Conservation (phyloP, 2,797 vertebrate species). For the Helarctos malayanus region DNA sequence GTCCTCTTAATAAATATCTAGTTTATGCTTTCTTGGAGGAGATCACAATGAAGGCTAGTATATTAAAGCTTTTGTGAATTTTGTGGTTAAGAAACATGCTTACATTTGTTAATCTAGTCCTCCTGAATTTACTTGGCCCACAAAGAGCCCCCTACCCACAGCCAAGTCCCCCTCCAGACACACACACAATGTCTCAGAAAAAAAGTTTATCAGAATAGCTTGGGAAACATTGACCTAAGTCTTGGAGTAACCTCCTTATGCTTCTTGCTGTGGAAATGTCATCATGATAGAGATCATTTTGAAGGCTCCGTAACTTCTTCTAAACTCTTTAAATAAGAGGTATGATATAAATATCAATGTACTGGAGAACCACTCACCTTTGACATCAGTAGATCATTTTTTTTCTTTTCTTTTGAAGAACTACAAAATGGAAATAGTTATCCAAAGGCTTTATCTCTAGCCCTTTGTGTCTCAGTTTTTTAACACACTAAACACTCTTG, state of each 20-base stretch:
- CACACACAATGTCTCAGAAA: background rate
- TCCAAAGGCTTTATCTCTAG: background rate
- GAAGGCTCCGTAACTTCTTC: background rate
- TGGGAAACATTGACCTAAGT: background rate
- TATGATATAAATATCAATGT: background rate
- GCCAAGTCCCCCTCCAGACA: accelerated
- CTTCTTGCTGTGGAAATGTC: background rate
- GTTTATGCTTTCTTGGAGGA: background rate
- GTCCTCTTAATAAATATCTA: constrained; percentile 14
- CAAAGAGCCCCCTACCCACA: background rate
- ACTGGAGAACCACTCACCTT: background rate
- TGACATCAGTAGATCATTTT: background rate
- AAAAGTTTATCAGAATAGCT: background rate
- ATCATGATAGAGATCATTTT: constrained; percentile 38
- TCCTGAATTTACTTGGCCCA: background rate
- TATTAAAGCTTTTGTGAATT: background rate
- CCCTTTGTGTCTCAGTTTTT: constrained; percentile 12
- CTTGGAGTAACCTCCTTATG: background rate
- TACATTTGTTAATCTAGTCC: background rate
- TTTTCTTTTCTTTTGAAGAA: background rate
- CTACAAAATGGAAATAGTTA: constrained; percentile 7
- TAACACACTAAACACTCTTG: background rate
- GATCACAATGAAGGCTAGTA: background rate
- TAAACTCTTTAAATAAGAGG: constrained; percentile 21
- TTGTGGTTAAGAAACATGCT: background rate